These are phyloP conservation scores for Rambutsinella grinnellia DNA, from an alignment of 2,888 invertebrate species.

Conservation along the genomic window DNA sequence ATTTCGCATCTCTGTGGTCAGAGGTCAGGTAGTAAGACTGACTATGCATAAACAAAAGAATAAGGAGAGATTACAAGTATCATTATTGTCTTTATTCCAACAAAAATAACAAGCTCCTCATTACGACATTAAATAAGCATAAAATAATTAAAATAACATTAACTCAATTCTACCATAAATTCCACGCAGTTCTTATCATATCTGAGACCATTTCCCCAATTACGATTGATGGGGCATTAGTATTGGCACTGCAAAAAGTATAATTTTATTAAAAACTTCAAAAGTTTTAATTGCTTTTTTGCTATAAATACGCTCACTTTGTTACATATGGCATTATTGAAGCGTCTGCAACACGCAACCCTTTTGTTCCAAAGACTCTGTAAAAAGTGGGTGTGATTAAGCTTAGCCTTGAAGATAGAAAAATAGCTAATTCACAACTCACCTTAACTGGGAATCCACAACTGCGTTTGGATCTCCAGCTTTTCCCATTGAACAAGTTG, in stretches of 20 bases:
- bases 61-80: no score
- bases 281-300: neutral
- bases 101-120: no score
- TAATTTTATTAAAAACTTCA: no score
- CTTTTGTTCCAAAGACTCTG: neutral
- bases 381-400: neutral
- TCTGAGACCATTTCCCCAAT: constrained; percentile 26
- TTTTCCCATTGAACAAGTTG: constrained; percentile 50
- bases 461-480: constrained; percentile 20
- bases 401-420: no score
- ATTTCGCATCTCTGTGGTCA: no score
- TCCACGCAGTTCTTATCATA: constrained; percentile 19
- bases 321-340: constrained; percentile 5
- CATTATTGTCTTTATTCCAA: no score
- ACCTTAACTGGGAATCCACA: constrained; percentile 43
- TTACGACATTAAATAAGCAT: no score
- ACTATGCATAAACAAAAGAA: no score
- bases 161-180: no score
- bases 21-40: no score
- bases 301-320: neutral
- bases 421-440: no score
- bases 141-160: no score
- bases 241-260: constrained; percentile 18
- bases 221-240: constrained; percentile 18
- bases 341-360: neutral